phyloP scores from a whole-genome alignment of 2,888 invertebrate genomes.

The Epirrita christyi region DNA sequence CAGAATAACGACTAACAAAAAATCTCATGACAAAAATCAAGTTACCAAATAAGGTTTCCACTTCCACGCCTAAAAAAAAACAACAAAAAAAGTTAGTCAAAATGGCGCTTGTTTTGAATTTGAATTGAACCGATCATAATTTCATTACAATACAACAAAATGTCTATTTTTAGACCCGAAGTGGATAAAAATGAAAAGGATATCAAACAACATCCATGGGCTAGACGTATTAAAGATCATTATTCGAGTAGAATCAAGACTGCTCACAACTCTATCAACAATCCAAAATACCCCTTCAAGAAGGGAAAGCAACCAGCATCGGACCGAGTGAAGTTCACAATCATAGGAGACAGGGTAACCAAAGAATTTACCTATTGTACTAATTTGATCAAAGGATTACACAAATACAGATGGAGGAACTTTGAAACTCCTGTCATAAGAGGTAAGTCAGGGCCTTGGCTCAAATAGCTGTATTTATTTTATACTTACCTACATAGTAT shows the following conservation, averaged over 20 bases:
- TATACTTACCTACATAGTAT: too few relatives aligned
- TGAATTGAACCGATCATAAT: too few relatives aligned
- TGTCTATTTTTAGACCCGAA: slow-evolving; percentile 49
- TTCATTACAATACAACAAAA: slow-evolving; percentile 11
- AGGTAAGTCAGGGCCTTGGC: slow-evolving; percentile 48
- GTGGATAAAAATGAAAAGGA: slow-evolving; percentile 42
- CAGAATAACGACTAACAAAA: too few relatives aligned
- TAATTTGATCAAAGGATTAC: slow-evolving; percentile 61
- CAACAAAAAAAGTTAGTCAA: too few relatives aligned
- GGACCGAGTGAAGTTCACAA: slow-evolving; percentile 55
- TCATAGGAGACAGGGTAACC: slow-evolving; percentile 66
- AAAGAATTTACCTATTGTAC: slow-evolving; percentile 69
- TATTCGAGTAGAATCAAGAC: slow-evolving; percentile 54
- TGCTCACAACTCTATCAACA: slow-evolving; percentile 67
- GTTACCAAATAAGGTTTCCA: too few relatives aligned
- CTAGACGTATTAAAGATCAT: slow-evolving; percentile 55
- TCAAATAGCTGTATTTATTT: too few relatives aligned
- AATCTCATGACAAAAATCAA: too few relatives aligned
- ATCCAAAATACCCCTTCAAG: slow-evolving; percentile 59
- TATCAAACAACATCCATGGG: slow-evolving; percentile 63
- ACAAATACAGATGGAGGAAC: slow-evolving; percentile 60
- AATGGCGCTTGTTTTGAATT: slow-evolving; percentile 4
- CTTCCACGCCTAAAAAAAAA: too few relatives aligned
- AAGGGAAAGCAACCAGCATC: slow-evolving; percentile 40
- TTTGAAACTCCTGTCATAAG: slow-evolving; percentile 65